Evolutionary conservation across 2,113 vertebrate species (phyloP), one percentile per base, ranked within the genome.

Genomic region (Micronisus gabar): DNA sequence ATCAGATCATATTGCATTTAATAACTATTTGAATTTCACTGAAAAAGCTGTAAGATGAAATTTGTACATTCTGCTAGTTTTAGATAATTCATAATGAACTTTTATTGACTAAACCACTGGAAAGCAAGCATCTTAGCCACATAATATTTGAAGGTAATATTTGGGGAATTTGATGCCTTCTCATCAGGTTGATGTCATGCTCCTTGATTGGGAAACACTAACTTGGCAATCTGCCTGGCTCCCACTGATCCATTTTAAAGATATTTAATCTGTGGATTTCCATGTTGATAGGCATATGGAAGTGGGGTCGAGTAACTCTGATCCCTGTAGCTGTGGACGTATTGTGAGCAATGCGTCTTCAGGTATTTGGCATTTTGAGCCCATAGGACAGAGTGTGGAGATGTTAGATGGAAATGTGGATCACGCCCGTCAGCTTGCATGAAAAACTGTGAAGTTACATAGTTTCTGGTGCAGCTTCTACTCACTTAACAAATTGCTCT

Each of bases 71-170:
- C 62, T 90, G 23, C n/a, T 88, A 30, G 26, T 81, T 92, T 45
- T 80, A 58, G 62, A 4, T 70, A n/a, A 71, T 78, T 86, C 22
- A 43, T 43, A 61, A 78, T 32, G 36, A 90, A 20, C 72, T 92
- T 72, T 12, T 70, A 38, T 61, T 52, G 22, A 79, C 53, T 85
- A 38, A 95, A 89, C 86, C 74, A 91, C 86, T 95, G 53, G 36
- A 92, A 84, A 79, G 56, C 65, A 47, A 88, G 86, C 73, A 45
- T 95, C 86, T 68, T 58, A 66, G 65, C 81, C 41, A 71, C 16
- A 0, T 50, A 73, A 7, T 81, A 70, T 50, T 80, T 27, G 47
- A 79, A 65, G 47, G 40, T 52, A 74, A 3, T 63, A 47, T 48
- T 55, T 81, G 61, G 17, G 76, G 73, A 91, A 32, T 72, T 61